Evolutionary conservation across 2,797 vertebrate genomes (phyloP), one percentile per base, ranked within the genome.

Genomic region (Varecia variegata): DNA sequence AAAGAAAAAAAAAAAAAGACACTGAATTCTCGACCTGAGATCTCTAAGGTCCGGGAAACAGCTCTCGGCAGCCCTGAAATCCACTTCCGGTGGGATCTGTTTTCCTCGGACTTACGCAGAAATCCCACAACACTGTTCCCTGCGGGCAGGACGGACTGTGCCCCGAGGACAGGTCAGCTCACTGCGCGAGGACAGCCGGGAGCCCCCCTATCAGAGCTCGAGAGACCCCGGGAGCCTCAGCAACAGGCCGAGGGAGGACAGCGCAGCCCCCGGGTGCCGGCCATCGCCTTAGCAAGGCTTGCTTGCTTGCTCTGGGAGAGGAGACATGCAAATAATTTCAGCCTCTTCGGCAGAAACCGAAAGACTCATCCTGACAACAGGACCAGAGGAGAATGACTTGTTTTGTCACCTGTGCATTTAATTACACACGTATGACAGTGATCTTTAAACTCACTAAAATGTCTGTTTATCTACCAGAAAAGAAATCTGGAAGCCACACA

Each of bases 231-330:
- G 4, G 27, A 27, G 25, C 35, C 4, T 6, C 60, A 32, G 60
- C 3, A 3, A 7, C 5, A 15, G 32, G 30, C 82, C 23, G 13
- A 17, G 30, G 35, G 71, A 1, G 13, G 17, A 20, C 11, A 5
- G 25, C 1, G 1, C 8, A n/a, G 77, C 7, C 1, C 30, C 27
- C 1, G 0, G 3, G 1, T 8, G 23, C 17, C 25, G 25, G 15
- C 32, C 25, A 0, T 15, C 0, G 20, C 35, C 7, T 21, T 38
- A 5, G 91, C n/a, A 2, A 62, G 7, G n/a, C n/a, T n/a, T n/a
- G n/a, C n/a, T n/a, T n/a, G n/a, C n/a, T n/a, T n/a, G 15, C 7
- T 0, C 1, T 2, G 30, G 38, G 56, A 50, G 65, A 21, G 20
- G 70, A 35, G 20, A 58, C 3, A 6, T 10, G 54, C 35, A 9